These are phyloP conservation scores for Amphiura filiformis DNA, from an alignment of 35 echinoderm and acorn worm species.

Conservation along the genomic window DNA sequence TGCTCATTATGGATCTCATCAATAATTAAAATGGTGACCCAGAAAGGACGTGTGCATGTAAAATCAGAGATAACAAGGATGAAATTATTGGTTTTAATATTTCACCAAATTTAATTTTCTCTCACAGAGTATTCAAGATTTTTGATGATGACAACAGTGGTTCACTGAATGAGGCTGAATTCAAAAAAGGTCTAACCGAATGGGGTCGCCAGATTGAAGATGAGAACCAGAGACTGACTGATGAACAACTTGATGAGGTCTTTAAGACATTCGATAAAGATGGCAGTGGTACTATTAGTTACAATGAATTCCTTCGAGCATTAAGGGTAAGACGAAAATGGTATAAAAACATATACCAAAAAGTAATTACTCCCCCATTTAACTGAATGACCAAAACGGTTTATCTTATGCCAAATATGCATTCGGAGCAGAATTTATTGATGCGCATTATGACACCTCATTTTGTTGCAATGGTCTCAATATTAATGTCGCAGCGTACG, in stretches of 20 bases:
- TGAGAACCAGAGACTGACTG: not conserved
- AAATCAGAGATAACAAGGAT: too few species aligned
- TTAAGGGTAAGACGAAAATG: slow-evolving; percentile 19
- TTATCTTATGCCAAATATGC: too few species aligned
- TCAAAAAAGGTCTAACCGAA: slow-evolving; percentile 35
- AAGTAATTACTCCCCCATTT: not conserved
- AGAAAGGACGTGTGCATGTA: too few species aligned
- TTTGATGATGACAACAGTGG: slow-evolving; percentile 34
- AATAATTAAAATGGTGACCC: too few species aligned
- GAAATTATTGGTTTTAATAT: too few species aligned
- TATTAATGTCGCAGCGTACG: too few species aligned
- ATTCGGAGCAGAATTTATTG: too few species aligned
- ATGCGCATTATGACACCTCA: too few species aligned
- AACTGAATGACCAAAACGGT: too few species aligned
- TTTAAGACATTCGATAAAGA: slow-evolving; percentile 15
- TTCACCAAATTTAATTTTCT: too few species aligned
- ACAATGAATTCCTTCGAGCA: slow-evolving; percentile 17
- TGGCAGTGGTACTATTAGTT: slow-evolving; percentile 20
- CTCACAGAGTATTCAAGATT: slow-evolving; percentile 28
- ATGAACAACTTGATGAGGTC: not conserved
- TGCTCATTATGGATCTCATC: too few species aligned
- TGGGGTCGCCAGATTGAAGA: not conserved
- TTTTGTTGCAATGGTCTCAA: too few species aligned
- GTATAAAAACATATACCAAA: not conserved
- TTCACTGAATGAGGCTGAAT: slow-evolving; percentile 5